Percentiles rank a stretch among this genome's conserved stretches.
Conservation (phyloP, 2,888 invertebrate genomes). For the Megalurothrips usitatus region DNA sequence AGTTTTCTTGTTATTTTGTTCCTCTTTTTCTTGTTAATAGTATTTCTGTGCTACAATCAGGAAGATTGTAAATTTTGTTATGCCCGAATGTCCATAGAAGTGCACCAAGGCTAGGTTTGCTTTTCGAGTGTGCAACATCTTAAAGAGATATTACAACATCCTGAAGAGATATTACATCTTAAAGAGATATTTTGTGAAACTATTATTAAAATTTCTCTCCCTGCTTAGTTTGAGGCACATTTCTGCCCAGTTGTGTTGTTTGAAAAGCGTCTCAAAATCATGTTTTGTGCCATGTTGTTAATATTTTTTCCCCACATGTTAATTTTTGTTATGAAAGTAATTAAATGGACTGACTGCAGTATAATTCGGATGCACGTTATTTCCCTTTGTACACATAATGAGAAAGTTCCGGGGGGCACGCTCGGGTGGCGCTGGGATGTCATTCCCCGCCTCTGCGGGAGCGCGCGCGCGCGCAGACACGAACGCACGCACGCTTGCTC, state of each 20-base stretch:
- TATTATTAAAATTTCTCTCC: too few relatives aligned
- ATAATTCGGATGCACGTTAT: background rate
- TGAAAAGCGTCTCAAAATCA: too few relatives aligned
- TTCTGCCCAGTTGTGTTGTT: too few relatives aligned
- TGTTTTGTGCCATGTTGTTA: too few relatives aligned
- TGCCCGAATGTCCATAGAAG: background rate
- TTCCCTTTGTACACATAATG: background rate
- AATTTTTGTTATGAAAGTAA: background rate
- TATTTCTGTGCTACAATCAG: background rate
- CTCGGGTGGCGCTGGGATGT: background rate
- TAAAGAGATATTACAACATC: too few relatives aligned
- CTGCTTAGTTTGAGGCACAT: too few relatives aligned
- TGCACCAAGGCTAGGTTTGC: background rate
- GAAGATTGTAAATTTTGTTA: background rate
- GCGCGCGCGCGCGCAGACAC: background rate
- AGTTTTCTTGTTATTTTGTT: background rate
- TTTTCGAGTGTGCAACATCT: background rate
- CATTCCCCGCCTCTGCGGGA: background rate
- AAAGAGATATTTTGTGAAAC: background rate
- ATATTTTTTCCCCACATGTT: background rate
- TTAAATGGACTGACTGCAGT: background rate
- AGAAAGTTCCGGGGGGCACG: background rate
- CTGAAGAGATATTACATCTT: too few relatives aligned
- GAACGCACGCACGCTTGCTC: background rate
- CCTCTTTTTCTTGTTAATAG: background rate